phyloP scores from a whole-genome alignment of 1,140 invertebrate genomes.

The Diploscapter pachys region DNA sequence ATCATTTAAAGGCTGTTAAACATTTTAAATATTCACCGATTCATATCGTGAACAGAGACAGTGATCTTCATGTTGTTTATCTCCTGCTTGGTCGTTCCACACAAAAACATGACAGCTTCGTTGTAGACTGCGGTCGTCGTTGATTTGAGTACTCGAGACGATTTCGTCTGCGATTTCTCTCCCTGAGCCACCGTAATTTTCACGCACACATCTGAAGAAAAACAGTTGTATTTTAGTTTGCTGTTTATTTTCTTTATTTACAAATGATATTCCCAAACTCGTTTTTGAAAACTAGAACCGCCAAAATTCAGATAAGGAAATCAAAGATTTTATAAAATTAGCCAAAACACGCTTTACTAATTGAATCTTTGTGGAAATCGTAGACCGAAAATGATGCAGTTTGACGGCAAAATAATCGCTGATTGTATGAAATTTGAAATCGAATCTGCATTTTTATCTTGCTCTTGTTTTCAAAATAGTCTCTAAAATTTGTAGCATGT shows the following conservation, averaged over 20 bases:
- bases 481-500: too few relatives aligned
- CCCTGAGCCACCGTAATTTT: conserved; percentile 51
- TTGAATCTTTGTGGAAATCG: too few relatives aligned
- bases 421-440: too few relatives aligned
- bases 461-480: too few relatives aligned
- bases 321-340: too few relatives aligned
- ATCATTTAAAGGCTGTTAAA: background rate
- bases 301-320: too few relatives aligned
- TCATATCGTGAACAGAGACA: conserved; percentile 55
- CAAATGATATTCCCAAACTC: too few relatives aligned
- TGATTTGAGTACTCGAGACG: conserved; percentile 44
- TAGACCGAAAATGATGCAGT: too few relatives aligned
- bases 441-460: too few relatives aligned
- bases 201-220: conserved; percentile 47
- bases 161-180: conserved; percentile 45
- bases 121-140: conserved; percentile 49
- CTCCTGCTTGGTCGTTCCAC: conserved; percentile 49
- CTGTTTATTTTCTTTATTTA: background rate
- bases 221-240: background rate
- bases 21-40: conserved; percentile 42
- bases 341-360: too few relatives aligned
- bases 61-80: conserved; percentile 51
- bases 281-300: too few relatives aligned
- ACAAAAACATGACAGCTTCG: conserved; percentile 58
- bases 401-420: too few relatives aligned